phyloP scores from a whole-genome alignment of 2,888 invertebrate genomes.

The Choreutis nemorana region DNA sequence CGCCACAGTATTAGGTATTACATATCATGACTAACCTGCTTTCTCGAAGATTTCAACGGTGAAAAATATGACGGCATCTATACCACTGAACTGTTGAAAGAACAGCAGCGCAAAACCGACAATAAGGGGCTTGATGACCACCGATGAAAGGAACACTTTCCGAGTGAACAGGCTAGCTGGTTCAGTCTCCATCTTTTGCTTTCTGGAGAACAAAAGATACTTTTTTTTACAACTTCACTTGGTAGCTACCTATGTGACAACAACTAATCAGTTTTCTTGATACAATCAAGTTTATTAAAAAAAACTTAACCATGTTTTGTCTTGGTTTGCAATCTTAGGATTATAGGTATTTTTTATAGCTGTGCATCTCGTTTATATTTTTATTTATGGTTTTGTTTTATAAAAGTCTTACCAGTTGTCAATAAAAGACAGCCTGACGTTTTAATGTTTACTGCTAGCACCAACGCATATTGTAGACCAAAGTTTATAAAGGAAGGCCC shows the following conservation, averaged over 20 bases:
- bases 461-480: too few species aligned
- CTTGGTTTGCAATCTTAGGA: too few species aligned
- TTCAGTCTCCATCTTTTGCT: conserved; percentile 16
- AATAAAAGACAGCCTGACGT: too few species aligned
- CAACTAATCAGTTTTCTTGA: too few species aligned
- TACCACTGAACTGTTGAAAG: conserved; percentile 68
- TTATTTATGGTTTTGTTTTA: too few species aligned
- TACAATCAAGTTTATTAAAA: too few species aligned
- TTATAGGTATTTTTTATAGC: too few species aligned
- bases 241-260: neutral
- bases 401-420: too few species aligned
- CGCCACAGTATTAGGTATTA: neutral
- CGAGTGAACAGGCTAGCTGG: conserved; percentile 45
- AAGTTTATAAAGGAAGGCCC: too few species aligned
- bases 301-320: too few species aligned
- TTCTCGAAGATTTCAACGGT: conserved; percentile 65
- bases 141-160: conserved; percentile 51
- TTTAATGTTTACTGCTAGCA: too few species aligned
- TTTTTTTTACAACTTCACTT: conserved; percentile 23
- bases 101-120: conserved; percentile 56
- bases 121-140: conserved; percentile 53
- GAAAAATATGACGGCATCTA: conserved; percentile 67
- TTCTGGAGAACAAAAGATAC: conserved; percentile 23
- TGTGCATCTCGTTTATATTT: too few species aligned
- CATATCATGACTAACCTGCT: conserved; percentile 32